These are phyloP conservation scores for Temnothorax rugatulus DNA, from an alignment of 2,888 invertebrate species.

Conservation along the genomic window DNA sequence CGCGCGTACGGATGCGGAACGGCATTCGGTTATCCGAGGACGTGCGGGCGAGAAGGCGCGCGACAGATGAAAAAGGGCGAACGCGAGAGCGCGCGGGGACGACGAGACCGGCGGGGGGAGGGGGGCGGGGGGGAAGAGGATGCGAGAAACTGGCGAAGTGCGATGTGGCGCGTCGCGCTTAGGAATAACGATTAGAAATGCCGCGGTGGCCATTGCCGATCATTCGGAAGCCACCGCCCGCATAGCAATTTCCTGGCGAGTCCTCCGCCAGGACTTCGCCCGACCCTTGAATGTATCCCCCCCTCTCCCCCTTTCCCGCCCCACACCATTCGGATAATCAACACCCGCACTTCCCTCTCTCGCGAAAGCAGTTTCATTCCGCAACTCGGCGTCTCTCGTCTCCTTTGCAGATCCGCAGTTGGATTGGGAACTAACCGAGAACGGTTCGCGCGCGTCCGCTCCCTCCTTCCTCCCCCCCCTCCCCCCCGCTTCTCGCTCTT, in stretches of 20 bases:
- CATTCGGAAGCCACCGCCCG: slow-evolving; percentile 76
- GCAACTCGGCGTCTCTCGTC: slow-evolving; percentile 8
- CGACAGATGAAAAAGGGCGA: neutral
- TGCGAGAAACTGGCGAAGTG: slow-evolving; percentile 20
- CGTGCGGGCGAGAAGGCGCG: slow-evolving; percentile 19
- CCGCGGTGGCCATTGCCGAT: slow-evolving; percentile 79
- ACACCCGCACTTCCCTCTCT: slow-evolving; percentile 23
- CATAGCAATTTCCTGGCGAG: slow-evolving; percentile 79
- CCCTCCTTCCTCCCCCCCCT: neutral
- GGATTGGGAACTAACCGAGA: slow-evolving; percentile 54
- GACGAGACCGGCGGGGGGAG: too few species aligned
- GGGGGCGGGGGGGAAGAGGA: neutral
- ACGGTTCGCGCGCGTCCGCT: neutral
- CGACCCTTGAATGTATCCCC: slow-evolving; percentile 63
- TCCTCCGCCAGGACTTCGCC: slow-evolving; percentile 61
- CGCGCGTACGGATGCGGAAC: slow-evolving; percentile 41
- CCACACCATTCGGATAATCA: slow-evolving; percentile 66
- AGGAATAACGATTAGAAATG: slow-evolving; percentile 76
- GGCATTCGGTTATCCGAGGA: slow-evolving; percentile 33
- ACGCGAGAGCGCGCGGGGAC: neutral
- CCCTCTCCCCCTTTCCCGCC: slow-evolving; percentile 51
- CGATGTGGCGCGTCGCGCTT: slow-evolving; percentile 65
- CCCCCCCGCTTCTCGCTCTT: neutral
- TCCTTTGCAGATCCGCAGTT: slow-evolving; percentile 57
- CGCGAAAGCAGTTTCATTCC: slow-evolving; percentile 14